These are phyloP conservation scores for Sigmodon hispidus DNA, from an alignment of 2,113 vertebrate species.

Conservation along the genomic window DNA sequence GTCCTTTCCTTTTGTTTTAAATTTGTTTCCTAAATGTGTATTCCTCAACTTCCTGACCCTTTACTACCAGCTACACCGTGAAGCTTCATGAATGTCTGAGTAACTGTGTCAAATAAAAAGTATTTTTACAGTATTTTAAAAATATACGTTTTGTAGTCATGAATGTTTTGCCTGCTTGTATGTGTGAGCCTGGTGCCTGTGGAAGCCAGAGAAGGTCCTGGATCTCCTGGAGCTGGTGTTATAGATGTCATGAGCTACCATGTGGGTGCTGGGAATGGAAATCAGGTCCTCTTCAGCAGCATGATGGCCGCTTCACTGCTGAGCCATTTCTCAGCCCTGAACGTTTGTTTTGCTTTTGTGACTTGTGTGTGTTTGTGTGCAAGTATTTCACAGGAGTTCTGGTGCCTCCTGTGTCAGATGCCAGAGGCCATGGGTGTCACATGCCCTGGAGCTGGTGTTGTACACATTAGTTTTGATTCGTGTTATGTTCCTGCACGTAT, in stretches of 20 bases:
- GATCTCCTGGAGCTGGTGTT: no score
- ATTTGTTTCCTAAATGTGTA: constrained; percentile 10
- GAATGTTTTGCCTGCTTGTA: background rate
- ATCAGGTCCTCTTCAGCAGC: background rate
- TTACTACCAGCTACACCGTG: background rate
- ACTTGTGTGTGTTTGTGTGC: background rate
- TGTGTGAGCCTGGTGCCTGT: background rate
- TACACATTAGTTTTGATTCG: background rate
- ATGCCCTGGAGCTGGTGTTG: background rate
- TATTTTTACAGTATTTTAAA: background rate
- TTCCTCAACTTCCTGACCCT: background rate
- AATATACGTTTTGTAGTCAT: no score
- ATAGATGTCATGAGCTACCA: background rate
- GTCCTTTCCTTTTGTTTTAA: background rate
- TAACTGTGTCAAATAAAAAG: constrained; percentile 37
- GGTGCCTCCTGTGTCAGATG: background rate
- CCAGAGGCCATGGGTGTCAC: background rate
- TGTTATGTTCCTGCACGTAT: constrained; percentile 44
- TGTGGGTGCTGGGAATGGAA: background rate
- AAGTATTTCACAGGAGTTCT: background rate
- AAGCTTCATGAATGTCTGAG: constrained; percentile 43
- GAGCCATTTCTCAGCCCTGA: background rate
- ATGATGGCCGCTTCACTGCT: background rate
- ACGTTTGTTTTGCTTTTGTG: background rate
- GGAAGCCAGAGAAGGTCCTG: background rate